These are phyloP conservation scores for Patella caerulea DNA, from an alignment of 2,888 invertebrate genomes.

Conservation along the genomic window DNA sequence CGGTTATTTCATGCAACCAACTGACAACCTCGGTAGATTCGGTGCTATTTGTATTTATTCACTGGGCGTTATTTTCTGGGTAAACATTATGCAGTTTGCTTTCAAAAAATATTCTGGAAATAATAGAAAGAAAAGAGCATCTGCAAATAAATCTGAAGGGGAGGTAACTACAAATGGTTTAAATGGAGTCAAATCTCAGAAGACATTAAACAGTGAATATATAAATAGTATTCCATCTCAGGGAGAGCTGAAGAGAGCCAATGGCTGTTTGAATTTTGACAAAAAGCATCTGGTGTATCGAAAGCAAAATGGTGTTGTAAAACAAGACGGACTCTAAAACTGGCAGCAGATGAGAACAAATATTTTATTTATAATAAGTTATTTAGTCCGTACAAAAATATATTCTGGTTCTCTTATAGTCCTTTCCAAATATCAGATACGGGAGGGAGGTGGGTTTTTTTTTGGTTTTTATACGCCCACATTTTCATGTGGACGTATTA, in stretches of 20 bases:
- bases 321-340: no score
- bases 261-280: constrained; percentile 16
- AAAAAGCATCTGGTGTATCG: constrained; percentile 17
- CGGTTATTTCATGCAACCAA: constrained; percentile 56
- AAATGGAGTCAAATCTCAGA: neutral
- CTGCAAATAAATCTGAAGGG: neutral
- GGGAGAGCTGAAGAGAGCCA: constrained; percentile 27
- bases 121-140: neutral
- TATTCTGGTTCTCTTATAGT: no score
- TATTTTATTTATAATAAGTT: no score
- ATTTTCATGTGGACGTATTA: no score
- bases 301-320: no score
- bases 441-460: no score
- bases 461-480: no score
- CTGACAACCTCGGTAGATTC: constrained; percentile 56
- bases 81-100: constrained; percentile 63
- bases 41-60: constrained; percentile 65
- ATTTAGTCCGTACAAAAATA: no score
- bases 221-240: constrained; percentile 16
- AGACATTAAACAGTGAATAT: constrained; percentile 16
- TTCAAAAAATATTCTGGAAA: constrained; percentile 51
- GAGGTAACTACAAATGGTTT: neutral
- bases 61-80: constrained; percentile 67
- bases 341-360: no score
- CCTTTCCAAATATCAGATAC: no score